Percentiles rank a stretch among this genome's conserved stretches.
Conservation (phyloP, 1,140 invertebrate species). For the Chironomus tepperi region DNA sequence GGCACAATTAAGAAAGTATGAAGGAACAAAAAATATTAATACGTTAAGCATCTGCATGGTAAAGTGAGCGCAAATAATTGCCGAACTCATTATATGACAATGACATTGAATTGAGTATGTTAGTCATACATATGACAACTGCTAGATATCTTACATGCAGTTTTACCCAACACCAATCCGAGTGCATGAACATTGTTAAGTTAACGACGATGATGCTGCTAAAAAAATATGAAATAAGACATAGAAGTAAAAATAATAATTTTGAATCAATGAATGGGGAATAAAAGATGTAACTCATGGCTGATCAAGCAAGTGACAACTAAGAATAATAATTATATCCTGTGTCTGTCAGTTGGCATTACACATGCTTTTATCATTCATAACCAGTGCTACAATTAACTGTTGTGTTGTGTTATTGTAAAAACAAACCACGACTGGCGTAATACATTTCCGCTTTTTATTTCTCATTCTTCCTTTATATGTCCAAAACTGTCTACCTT, state of each 20-base stretch:
- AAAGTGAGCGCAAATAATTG: too few species aligned
- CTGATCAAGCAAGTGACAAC: conserved; percentile 11
- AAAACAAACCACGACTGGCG: conserved; percentile 5
- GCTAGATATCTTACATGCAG: too few species aligned
- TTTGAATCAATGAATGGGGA: neutral
- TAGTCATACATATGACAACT: too few species aligned
- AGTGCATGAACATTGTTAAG: too few species aligned
- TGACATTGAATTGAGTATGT: too few species aligned
- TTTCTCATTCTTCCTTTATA: neutral
- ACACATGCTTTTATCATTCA: conserved; percentile 4
- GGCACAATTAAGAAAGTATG: too few species aligned
- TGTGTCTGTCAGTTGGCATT: conserved; percentile 11
- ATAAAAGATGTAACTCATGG: conserved; percentile 1
- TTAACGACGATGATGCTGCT: conserved; percentile 12
- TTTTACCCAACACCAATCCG: too few species aligned
- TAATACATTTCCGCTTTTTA: conserved; percentile 13
- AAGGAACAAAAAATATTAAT: too few species aligned
- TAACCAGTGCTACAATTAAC: neutral
- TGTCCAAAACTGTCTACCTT: neutral
- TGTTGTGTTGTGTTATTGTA: conserved; percentile 7
- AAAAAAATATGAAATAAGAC: neutral
- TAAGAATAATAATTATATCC: conserved; percentile 4
- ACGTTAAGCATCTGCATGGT: too few species aligned
- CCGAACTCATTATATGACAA: too few species aligned
- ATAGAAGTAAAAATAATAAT: neutral